Conservation (phyloP, 92 coral and sea anemone genomes). For the Parazoanthus atlanticus region DNA sequence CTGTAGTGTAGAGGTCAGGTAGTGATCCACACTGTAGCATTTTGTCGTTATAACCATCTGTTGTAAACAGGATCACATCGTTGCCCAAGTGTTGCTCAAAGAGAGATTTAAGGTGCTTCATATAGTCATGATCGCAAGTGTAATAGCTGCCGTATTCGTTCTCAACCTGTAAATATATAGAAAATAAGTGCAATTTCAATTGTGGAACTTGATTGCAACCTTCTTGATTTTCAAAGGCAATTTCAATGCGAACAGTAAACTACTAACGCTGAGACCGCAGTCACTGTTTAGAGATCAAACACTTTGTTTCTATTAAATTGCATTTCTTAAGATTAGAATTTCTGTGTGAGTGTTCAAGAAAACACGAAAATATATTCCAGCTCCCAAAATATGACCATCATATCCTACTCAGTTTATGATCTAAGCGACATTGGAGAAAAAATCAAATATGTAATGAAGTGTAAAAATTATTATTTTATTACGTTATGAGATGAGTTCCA, state of each 20-base stretch:
- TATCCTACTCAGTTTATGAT: too few relatives aligned
- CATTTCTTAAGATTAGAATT: too few relatives aligned
- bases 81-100: conserved; percentile 86
- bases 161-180: conserved; percentile 69
- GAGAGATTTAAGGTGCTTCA: conserved; percentile 77
- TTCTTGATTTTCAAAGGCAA: background rate
- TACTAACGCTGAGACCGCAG: background rate
- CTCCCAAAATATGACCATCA: too few relatives aligned
- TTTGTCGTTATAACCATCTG: conserved; percentile 70
- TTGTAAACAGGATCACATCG: conserved; percentile 87
- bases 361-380: too few relatives aligned
- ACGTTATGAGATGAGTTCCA: too few relatives aligned
- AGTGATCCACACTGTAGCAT: conserved; percentile 87
- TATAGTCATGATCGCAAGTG: conserved; percentile 92
- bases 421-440: too few relatives aligned
- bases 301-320: background rate
- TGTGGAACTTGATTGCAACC: background rate
- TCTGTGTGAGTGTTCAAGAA: too few relatives aligned
- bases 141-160: conserved; percentile 98
- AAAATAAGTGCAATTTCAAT: background rate
- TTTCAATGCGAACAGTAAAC: background rate
- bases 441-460: too few relatives aligned
- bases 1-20: conserved; percentile 88
- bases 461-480: too few relatives aligned
- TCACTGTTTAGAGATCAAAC: background rate